phyloP scores from a whole-genome alignment of 2,113 vertebrate species.

The Seriola dumerili region DNA sequence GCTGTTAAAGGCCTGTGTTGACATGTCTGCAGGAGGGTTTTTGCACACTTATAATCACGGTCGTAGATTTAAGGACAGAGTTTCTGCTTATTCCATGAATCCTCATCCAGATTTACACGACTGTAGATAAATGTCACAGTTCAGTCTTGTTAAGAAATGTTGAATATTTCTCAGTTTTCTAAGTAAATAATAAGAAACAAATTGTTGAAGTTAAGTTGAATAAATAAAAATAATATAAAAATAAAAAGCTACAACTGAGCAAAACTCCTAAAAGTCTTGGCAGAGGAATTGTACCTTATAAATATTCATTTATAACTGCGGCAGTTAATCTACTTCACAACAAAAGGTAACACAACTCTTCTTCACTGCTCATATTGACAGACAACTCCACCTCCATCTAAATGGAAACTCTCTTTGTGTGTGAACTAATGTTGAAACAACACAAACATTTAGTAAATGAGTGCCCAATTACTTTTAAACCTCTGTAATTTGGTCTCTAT shows the following conservation, averaged over 20 bases:
- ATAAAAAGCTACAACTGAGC: background rate
- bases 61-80: background rate
- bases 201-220: background rate
- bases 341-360: background rate
- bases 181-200: background rate
- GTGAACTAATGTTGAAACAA: too few species aligned
- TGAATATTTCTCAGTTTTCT: background rate
- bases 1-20: background rate
- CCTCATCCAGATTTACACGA: background rate
- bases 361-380: too few species aligned
- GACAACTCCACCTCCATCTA: too few species aligned
- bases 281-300: background rate
- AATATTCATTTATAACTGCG: background rate
- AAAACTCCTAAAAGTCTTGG: background rate
- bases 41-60: background rate
- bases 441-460: too few species aligned
- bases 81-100: background rate
- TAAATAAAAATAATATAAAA: background rate
- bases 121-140: background rate
- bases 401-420: too few species aligned
- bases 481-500: too few species aligned
- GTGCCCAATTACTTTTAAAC: too few species aligned
- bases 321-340: background rate
- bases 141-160: background rate
- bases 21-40: constrained; percentile 10